Evolutionary conservation across 2,797 vertebrate species (phyloP).

Genomic region (Rhadinocentrus ornatus): DNA sequence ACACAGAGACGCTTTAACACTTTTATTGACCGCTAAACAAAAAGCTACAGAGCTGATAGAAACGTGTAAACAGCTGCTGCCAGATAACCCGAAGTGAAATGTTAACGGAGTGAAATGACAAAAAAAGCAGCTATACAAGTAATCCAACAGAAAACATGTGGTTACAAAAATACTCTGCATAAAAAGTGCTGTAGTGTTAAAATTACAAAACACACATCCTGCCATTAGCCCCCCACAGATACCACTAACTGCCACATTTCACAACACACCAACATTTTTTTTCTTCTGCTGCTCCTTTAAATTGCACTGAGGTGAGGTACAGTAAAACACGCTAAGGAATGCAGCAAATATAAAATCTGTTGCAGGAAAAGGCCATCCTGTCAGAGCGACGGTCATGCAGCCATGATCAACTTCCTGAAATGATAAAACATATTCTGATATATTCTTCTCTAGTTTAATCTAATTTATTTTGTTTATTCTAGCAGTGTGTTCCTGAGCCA

Average conservation of each 20-base stretch:
- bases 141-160: slow-evolving; percentile 52
- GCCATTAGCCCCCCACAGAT: slow-evolving; percentile 52
- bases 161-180: slow-evolving; percentile 83
- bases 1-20: slow-evolving; percentile 28
- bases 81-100: slow-evolving; percentile 36
- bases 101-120: slow-evolving; percentile 15
- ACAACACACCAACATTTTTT: slow-evolving; percentile 9
- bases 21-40: slow-evolving; percentile 74
- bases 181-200: slow-evolving; percentile 86
- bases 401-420: slow-evolving; percentile 22
- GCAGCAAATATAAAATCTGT: slow-evolving; percentile 31
- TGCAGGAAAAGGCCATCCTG: slow-evolving; percentile 51
- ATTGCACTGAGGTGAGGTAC: slow-evolving; percentile 77
- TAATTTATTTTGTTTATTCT: slow-evolving; percentile 15
- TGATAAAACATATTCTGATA: slow-evolving; percentile 48
- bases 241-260: slow-evolving; percentile 43
- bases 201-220: slow-evolving; percentile 76
- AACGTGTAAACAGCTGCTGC: slow-evolving; percentile 10
- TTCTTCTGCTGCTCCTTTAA: slow-evolving; percentile 41
- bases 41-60: slow-evolving; percentile 51
- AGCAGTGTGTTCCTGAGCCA: slow-evolving; percentile 75
- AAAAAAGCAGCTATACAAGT: slow-evolving; percentile 47
- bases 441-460: slow-evolving; percentile 26
- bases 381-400: slow-evolving; percentile 66
- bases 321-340: slow-evolving; percentile 48